phyloP scores from a whole-genome alignment of 2,888 invertebrate species.

The Lithosia quadra region DNA sequence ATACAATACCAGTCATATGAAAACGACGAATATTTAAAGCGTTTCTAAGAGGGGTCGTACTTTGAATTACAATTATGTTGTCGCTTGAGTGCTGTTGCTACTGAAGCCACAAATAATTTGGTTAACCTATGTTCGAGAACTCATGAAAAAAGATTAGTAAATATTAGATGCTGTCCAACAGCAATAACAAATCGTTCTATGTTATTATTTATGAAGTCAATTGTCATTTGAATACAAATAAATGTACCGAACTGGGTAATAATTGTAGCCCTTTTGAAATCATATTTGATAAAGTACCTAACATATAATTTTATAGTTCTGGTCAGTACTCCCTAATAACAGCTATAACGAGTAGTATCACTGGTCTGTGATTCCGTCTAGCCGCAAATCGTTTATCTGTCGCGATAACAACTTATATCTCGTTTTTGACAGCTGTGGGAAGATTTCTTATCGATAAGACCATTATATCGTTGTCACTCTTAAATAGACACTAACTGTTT shows the following conservation, averaged over 20 bases:
- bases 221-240: background rate
- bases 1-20: background rate
- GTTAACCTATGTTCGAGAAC: background rate
- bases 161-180: background rate
- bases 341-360: background rate
- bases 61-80: background rate
- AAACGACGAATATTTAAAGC: slow-evolving; percentile 1
- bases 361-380: slow-evolving; percentile 6
- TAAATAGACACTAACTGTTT: background rate
- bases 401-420: slow-evolving; percentile 42
- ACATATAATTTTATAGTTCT: background rate
- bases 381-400: slow-evolving; percentile 15
- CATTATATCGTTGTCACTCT: slow-evolving; percentile 7
- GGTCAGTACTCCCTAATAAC: background rate
- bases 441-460: slow-evolving; percentile 33
- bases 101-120: background rate
- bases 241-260: background rate
- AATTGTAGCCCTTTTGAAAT: background rate
- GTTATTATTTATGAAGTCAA: background rate
- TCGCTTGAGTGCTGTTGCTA: background rate
- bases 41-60: background rate
- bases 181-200: background rate
- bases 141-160: background rate
- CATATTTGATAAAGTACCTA: background rate
- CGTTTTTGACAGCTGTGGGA: slow-evolving; percentile 39